Percentiles rank a stretch among this genome's conserved stretches.
These are phyloP conservation scores for Eudemis profundana DNA, from an alignment of 2,888 invertebrate species.

Conservation along the genomic window DNA sequence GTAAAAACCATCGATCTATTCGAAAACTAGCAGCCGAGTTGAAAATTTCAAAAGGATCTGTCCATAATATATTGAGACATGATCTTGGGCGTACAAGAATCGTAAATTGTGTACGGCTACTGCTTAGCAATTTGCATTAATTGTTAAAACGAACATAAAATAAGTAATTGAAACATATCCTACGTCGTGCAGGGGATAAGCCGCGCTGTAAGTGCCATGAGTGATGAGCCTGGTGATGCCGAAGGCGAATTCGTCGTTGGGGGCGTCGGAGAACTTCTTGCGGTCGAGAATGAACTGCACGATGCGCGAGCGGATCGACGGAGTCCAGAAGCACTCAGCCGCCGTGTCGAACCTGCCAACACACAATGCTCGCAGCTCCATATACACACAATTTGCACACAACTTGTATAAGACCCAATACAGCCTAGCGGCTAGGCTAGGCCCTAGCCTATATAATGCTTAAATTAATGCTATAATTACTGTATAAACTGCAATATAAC, in stretches of 20 bases:
- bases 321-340: constrained; percentile 93
- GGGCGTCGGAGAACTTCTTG: constrained; percentile 90
- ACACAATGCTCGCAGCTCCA: background rate
- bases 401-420: no score
- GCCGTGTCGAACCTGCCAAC: constrained; percentile 91
- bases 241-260: constrained; percentile 90
- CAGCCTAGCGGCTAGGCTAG: no score
- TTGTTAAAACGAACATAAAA: no score
- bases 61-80: background rate
- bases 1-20: constrained; percentile 1
- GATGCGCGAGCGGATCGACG: constrained; percentile 93
- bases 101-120: no score
- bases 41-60: background rate
- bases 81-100: no score
- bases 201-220: constrained; percentile 90
- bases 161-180: constrained; percentile 55
- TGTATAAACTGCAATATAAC: no score
- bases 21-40: background rate
- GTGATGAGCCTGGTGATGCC: constrained; percentile 91
- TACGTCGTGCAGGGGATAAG: constrained; percentile 96
- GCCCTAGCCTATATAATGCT: no score
- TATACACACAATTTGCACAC: background rate
- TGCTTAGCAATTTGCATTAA: no score
- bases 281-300: constrained; percentile 97
- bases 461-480: no score